Base-by-base conservation (phyloP, 2,113 vertebrate genomes). In the Origma solitaria region DNA sequence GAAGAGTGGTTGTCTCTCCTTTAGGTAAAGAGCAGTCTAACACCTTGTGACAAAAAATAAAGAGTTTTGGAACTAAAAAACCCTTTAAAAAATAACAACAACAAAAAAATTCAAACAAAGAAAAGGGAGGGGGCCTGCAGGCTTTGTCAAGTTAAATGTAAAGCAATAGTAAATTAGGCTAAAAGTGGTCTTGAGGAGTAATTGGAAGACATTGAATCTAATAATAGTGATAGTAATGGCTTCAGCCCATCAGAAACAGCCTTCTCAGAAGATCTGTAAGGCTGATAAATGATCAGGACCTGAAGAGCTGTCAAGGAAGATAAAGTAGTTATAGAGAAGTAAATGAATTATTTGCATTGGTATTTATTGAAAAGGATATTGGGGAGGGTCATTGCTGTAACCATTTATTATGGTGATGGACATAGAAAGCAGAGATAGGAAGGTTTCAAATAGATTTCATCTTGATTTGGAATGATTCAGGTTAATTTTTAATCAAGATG, bases 251-350 rank as follows among this genome's bases (percentile, higher is more conserved):
- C 90, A 89, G 89, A 83, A 75, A 23, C n/a, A 73, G 60, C 75
- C 31, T 75, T 84, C 47, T 84, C 60, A 71, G 83, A 82, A 64
- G 38, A 58, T 89, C 65, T 71, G 65, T 51, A n/a, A 78, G 68
- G 69, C 47, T 96, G 91, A 95, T 94, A 71, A 94, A 89, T 82
- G 86, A 62, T 42, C 27, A 30, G 73, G 60, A 81, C 35, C 65
- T 86, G 69, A 81, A 75, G 86, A 96, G 81, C 91, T 94, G 89
- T 75, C 87, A 91, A 44, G 65, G 78, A 87, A 96, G 84, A 87
- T 75, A 64, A 89, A 96, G 76, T 22, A 88, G 61, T 90, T 92
- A 16, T 3, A 56, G 61, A 54, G 62, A 71, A 91, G 44, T 69
- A 84, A 94, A 91, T 87, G 8, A 87, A 84, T 95, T 89, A 64